These are phyloP conservation scores for Phymanthus crucifer DNA, from an alignment of 92 coral and sea anemone genomes.

Conservation along the genomic window DNA sequence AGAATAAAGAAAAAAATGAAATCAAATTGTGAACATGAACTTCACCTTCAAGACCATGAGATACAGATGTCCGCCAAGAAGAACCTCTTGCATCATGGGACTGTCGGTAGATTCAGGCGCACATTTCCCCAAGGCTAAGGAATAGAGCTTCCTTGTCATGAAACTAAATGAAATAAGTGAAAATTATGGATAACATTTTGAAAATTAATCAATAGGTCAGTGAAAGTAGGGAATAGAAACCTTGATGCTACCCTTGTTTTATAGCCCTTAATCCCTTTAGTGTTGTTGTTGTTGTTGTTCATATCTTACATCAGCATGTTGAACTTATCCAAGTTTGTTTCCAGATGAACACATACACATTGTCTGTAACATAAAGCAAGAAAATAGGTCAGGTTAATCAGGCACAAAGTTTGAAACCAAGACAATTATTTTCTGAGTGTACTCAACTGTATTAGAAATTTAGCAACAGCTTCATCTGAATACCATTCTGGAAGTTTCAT, in stretches of 20 bases:
- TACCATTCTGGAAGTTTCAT: conserved; percentile 86
- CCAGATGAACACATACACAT: conserved; percentile 94
- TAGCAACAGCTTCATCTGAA: conserved; percentile 76
- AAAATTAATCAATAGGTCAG: background rate
- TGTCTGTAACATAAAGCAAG: conserved; percentile 53
- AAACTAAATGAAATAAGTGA: conserved; percentile 48
- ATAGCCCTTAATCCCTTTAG: too few relatives aligned
- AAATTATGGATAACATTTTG: background rate
- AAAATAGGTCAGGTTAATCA: background rate
- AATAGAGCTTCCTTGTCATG: conserved; percentile 87
- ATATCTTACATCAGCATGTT: conserved; percentile 80
- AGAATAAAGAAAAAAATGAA: too few relatives aligned
- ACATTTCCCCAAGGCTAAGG: conserved; percentile 87
- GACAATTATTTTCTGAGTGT: background rate
- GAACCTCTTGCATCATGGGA: conserved; percentile 95
- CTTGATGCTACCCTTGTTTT: too few relatives aligned
- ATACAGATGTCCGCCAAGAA: conserved; percentile 92
- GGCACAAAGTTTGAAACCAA: background rate
- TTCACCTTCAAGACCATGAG: conserved; percentile 50
- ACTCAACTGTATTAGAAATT: conserved; percentile 73
- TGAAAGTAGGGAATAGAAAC: background rate
- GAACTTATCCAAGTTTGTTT: conserved; percentile 84
- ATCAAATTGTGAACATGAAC: too few relatives aligned
- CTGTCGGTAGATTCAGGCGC: conserved; percentile 90
- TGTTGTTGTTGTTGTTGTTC: too few relatives aligned